Evolutionary conservation across 2,797 vertebrate genomes (phyloP), one percentile per base, ranked within the genome.

Genomic region (Microctenopoma steveboyesi): DNA sequence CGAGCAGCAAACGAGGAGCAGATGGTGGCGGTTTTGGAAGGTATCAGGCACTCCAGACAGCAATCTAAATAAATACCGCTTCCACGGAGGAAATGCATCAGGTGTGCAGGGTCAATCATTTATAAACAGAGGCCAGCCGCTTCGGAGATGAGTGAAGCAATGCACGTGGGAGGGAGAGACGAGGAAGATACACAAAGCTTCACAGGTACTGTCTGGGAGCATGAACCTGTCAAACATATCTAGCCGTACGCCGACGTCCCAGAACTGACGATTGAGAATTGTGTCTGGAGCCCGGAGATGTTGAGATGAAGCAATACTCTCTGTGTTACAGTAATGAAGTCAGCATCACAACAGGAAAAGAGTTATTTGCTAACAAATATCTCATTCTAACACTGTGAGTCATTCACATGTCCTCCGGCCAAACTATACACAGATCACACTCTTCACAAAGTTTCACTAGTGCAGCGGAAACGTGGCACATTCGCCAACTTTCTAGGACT

Each of bases 31-130:
- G 81, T 89, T 89, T 82, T 72, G 88, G 82, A 89, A 81, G 78
- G 78, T 86, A 82, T 90, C 91, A 87, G 45, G 76, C 79, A 0
- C 81, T 87, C 57, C 86, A 91, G 86, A 92, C 89, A 82, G 79
- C 82, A 90, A 88, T 88, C 85, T 87, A 94, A 92, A 91, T 92
- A 93, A 93, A 93, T 87, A 91, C 74, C 76, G 74, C 71, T 70
- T 78, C 79, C 71, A 49, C 27, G 57, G 64, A 79, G 85, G 78
- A 89, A 89, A 89, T 83, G 87, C 79, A 75, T 91, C 87, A 91
- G 87, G 89, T 90, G 90, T 88, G 78, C 42, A 56, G 83, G 82
- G 82, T 88, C 86, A 77, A 49, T 46, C 40, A 40, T 45, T 11
- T 58, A 60, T 90, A 90, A 90, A 91, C 86, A 88, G 47, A 78